phyloP scores from a whole-genome alignment of 2,797 vertebrate genomes.

The Orientallactaga sibirica region DNA sequence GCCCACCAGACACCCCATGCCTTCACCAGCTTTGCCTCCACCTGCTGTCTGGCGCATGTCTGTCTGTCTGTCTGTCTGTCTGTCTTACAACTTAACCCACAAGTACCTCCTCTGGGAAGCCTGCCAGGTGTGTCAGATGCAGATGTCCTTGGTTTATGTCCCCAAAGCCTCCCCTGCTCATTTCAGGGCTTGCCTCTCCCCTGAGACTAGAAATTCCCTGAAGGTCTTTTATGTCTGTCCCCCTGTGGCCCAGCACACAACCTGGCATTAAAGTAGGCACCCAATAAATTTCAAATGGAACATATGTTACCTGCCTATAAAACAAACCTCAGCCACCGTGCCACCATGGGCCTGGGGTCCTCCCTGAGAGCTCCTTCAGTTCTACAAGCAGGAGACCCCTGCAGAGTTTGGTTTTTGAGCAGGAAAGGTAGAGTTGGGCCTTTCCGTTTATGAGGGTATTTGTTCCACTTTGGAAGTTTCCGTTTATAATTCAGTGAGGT shows the following conservation, averaged over 20 bases:
- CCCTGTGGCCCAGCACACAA: background rate
- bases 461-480: background rate
- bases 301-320: constrained; percentile 58
- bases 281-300: constrained; percentile 43
- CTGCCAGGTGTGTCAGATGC: background rate
- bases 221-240: constrained; percentile 29
- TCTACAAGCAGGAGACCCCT: background rate
- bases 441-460: background rate
- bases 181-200: background rate
- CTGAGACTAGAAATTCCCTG: background rate
- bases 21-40: background rate
- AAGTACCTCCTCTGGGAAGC: background rate
- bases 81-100: background rate
- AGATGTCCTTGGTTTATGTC: background rate
- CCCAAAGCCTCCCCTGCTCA: background rate
- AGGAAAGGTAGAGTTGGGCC: background rate
- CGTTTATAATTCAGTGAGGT: background rate
- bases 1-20: no score
- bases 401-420: background rate
- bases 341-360: background rate
- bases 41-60: background rate
- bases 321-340: background rate
- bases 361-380: accelerated
- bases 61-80: background rate
- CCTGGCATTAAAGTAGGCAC: constrained; percentile 61